These are phyloP conservation scores for Tetragonula clypearis DNA, from an alignment of 1,140 invertebrate species.

Conservation along the genomic window DNA sequence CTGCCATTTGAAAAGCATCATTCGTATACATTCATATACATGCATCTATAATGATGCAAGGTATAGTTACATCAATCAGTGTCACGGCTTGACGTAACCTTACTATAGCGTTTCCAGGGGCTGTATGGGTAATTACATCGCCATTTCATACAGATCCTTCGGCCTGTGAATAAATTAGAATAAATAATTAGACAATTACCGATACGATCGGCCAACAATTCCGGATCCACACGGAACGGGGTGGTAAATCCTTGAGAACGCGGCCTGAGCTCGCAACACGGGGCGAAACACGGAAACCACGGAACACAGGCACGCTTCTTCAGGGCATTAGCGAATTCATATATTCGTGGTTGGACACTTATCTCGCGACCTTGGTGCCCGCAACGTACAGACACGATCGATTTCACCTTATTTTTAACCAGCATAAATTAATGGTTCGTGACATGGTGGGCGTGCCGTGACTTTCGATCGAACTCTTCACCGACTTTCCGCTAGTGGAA, in stretches of 20 bases:
- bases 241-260: neutral
- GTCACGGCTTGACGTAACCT: too few relatives aligned
- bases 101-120: neutral
- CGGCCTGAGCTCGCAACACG: neutral
- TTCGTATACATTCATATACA: too few relatives aligned
- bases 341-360: conserved; percentile 18
- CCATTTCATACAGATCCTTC: neutral
- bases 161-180: conserved; percentile 3
- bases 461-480: conserved; percentile 16
- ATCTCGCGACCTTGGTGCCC: conserved; percentile 11
- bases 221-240: neutral
- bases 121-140: neutral
- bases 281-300: conserved; percentile 3
- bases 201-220: neutral
- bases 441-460: conserved; percentile 23
- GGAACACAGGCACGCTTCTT: conserved; percentile 13
- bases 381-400: conserved; percentile 59
- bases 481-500: neutral
- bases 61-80: neutral
- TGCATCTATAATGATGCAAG: neutral
- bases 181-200: neutral
- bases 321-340: conserved; percentile 43
- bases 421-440: conserved; percentile 64
- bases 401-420: conserved; percentile 68
- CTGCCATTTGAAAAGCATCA: neutral